phyloP scores from a whole-genome alignment of 2,113 vertebrate genomes.

The Ovis aries region DNA sequence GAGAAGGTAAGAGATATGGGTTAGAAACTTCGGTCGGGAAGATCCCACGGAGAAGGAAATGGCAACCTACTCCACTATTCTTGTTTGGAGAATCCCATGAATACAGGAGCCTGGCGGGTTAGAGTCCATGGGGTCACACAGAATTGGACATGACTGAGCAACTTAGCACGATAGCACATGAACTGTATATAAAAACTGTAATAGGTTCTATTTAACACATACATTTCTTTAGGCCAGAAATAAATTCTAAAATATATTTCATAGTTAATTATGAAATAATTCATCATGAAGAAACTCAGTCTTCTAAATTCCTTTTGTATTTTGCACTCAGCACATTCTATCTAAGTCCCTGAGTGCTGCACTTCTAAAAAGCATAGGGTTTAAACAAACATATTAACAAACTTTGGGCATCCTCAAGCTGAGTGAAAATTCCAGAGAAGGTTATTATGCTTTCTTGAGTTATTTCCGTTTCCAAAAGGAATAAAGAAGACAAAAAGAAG shows the following conservation, averaged over 20 bases:
- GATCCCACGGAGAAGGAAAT: neutral
- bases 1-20: neutral
- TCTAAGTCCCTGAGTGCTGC: neutral
- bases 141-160: rapidly evolving
- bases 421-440: neutral
- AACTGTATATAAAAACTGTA: neutral
- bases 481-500: neutral
- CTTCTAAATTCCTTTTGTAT: neutral
- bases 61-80: neutral
- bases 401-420: neutral
- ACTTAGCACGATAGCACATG: neutral
- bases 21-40: neutral
- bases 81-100: neutral
- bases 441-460: neutral
- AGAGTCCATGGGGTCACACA: neutral
- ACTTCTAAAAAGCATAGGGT: neutral
- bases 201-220: neutral
- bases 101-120: neutral
- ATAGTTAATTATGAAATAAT: neutral
- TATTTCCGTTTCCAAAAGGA: slow-evolving; percentile 10
- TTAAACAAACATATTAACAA: neutral
- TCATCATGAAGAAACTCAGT: neutral
- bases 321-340: neutral
- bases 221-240: neutral
- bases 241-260: neutral